Evolutionary conservation across 2,888 invertebrate genomes (phyloP).

Genomic region (Hedychridium roseum): DNA sequence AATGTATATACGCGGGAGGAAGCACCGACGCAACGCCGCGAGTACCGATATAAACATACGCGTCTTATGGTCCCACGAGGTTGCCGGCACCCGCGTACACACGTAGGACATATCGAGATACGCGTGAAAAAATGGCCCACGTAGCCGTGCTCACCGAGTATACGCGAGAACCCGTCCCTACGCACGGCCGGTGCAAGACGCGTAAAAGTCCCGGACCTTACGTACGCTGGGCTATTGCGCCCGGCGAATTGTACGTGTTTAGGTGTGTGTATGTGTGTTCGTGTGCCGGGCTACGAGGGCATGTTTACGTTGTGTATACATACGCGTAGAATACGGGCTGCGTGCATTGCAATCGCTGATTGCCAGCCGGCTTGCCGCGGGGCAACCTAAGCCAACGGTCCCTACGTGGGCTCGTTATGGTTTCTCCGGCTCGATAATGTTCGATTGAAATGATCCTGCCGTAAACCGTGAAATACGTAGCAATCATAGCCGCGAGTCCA

Average conservation of each 20-base stretch:
- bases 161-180: not conserved
- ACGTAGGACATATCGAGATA: not conserved
- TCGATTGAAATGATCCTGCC: constrained; percentile 48
- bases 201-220: too few species aligned
- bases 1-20: constrained; percentile 17
- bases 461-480: constrained; percentile 48
- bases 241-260: not conserved
- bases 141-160: too few species aligned
- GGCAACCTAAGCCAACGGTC: constrained; percentile 32
- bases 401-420: constrained; percentile 48
- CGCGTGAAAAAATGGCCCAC: too few species aligned
- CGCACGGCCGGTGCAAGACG: too few species aligned
- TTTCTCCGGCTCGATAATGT: constrained; percentile 48
- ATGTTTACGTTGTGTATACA: constrained; percentile 10
- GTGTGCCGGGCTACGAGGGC: not conserved
- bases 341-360: constrained; percentile 31
- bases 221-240: not conserved
- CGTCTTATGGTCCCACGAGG: constrained; percentile 29
- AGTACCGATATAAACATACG: constrained; percentile 36
- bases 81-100: not conserved
- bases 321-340: too few species aligned
- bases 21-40: constrained; percentile 16
- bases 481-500: constrained; percentile 31
- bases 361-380: constrained; percentile 29
- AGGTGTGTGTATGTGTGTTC: not conserved